Percentiles rank a stretch among this genome's conserved stretches.
Conservation (phyloP, 1,140 invertebrate genomes). For the Andrena cerasifolii region DNA sequence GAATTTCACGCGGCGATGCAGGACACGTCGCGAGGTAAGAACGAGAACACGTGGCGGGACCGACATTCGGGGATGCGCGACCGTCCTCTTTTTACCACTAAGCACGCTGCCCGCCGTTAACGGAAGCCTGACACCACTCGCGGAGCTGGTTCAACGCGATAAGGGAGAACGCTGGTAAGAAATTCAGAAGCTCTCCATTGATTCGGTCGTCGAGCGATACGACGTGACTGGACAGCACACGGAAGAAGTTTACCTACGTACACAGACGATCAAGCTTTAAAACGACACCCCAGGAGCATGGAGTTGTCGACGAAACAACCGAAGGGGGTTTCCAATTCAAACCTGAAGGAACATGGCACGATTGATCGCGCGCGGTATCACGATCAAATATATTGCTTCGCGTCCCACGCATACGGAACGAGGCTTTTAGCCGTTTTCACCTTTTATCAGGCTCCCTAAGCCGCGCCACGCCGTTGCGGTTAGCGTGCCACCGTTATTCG, state of each 20-base stretch:
- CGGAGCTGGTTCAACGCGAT: background rate
- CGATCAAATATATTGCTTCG: background rate
- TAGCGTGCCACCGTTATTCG: background rate
- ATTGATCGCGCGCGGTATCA: slow-evolving; percentile 13
- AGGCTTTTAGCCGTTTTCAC: background rate
- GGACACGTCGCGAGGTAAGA: background rate
- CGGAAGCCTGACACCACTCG: background rate
- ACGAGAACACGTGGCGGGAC: background rate
- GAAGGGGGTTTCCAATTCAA: background rate
- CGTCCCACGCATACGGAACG: background rate
- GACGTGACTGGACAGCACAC: background rate
- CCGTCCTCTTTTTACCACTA: background rate
- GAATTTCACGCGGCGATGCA: background rate
- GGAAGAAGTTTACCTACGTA: background rate
- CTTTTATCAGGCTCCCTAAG: slow-evolving; percentile 1
- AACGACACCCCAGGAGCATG: background rate
- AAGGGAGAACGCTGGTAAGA: background rate
- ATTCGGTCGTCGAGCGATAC: background rate
- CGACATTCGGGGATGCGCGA: background rate
- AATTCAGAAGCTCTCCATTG: background rate
- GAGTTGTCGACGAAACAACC: slow-evolving; percentile 6
- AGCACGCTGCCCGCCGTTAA: background rate
- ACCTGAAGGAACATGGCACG: background rate
- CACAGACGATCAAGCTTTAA: background rate
- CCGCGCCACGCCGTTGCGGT: background rate